A percentile compares a stretch with the other conserved stretches of the same genome.
Conservation (phyloP, 2,113 vertebrate genomes). For the Chiloscyllium plagiosum region DNA sequence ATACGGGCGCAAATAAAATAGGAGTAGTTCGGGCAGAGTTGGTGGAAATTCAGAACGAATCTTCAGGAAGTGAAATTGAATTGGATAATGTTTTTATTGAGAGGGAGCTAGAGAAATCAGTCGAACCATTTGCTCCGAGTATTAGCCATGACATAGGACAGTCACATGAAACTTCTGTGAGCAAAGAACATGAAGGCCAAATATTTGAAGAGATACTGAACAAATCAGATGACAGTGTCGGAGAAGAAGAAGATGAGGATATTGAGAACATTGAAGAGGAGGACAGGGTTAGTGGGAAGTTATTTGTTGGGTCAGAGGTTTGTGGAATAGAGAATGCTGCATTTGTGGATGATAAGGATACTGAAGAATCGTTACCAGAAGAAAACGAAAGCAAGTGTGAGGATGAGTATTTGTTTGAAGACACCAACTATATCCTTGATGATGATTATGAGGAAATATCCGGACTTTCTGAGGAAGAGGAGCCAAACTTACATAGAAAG, state of each 20-base stretch:
- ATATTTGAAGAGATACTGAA: not conserved
- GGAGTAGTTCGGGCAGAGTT: conserved; percentile 62
- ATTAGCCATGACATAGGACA: conserved; percentile 41
- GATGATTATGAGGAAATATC: conserved; percentile 68
- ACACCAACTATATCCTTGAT: conserved; percentile 55
- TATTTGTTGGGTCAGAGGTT: conserved; percentile 50
- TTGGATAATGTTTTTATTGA: conserved; percentile 51
- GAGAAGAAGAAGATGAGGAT: conserved; percentile 50
- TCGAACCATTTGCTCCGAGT: conserved; percentile 31
- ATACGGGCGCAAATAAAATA: conserved; percentile 32
- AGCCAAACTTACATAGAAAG: conserved; percentile 60
- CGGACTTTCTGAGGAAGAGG: conserved; percentile 80
- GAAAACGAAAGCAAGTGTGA: conserved; percentile 45
- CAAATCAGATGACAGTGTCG: conserved; percentile 43
- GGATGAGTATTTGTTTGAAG: conserved; percentile 49
- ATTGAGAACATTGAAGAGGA: conserved; percentile 48
- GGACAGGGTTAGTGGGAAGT: conserved; percentile 42
- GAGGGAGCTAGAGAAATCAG: conserved; percentile 44
- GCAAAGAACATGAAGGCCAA: conserved; percentile 27
- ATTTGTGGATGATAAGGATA: conserved; percentile 75
- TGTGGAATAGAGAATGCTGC: conserved; percentile 81
- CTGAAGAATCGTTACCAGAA: conserved; percentile 47
- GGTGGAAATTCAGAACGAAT: conserved; percentile 67
- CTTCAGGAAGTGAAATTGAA: conserved; percentile 62
- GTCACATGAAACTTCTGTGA: conserved; percentile 27